Base-by-base conservation (phyloP, 2,888 invertebrate genomes). In the Apotomis capreana region DNA sequence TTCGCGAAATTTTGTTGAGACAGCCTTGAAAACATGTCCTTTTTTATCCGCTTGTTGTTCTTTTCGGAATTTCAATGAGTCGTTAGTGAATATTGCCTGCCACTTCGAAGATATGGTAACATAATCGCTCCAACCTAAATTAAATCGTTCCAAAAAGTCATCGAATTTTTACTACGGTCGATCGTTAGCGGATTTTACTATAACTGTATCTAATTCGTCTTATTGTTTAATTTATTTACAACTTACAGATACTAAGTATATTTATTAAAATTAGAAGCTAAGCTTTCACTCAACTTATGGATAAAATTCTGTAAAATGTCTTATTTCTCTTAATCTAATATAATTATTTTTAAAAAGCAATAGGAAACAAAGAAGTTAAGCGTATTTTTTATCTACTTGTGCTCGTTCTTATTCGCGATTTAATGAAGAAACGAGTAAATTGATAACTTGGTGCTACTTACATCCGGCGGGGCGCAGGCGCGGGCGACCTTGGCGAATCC, bases 371-470 rank as follows among this genome's bases (percentile, higher is more conserved):
- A 74, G 78, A 81, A 78, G 13, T 77, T 78, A 83, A 83, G 84
- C 83, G 80, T 87, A 86, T 78, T 80, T 74, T 65, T 74, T 75
- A 82, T 79, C 80, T 80, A 77, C 61, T 80, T 77, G 77, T 80
- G 80, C 79, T 80, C 79, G 78, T 78, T 81, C 76, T 78, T 82
- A 83, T 78, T 79, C 75, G 74, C 78, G 78, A 78, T 77, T 79
- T 77, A 80, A 81, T 76, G 62, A 49, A 63, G 52, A 65, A 44
- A 58, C 61, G 68, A 63, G 46, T 72, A 49, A 62, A 57, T 65
- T 40, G 51, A 57, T 57, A 54, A 55, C 57, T 62, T 13, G 8
- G 49, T 58, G 44, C 26, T 46, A 55, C 26, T 26, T 1, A 26
- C 57, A 44, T 49, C 37, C 37, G 4, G 44, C 54, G 55, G 55